Base-by-base conservation (phyloP, 2,113 vertebrate species). In the Sminthopsis crassicaudata region DNA sequence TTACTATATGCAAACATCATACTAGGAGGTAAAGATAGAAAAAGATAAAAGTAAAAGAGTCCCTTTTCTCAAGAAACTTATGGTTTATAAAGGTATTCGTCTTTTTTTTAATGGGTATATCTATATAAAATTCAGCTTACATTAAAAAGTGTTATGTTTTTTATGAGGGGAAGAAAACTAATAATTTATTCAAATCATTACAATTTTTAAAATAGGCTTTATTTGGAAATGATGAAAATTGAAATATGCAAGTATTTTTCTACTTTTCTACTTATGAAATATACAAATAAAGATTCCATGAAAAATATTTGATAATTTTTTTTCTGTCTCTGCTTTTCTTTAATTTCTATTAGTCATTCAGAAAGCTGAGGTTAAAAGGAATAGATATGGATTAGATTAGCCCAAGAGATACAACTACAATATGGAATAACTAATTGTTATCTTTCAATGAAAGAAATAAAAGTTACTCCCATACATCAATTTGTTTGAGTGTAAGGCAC, bases 371-470 rank as follows among this genome's bases (percentile, higher is more conserved):
- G 92, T 90, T n/a, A 91, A 96, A 84, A 96, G 84, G 91, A 91
- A 95, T 91, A 84, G 57, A 97, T 93, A 90, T 94, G 95, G 54
- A 95, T 91, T 96, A 96, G 94, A 96, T 96, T 93, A 95, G 46
- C 91, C 92, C n/a, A 88, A 96, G 91, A 97, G 96, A 93, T 91
- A 91, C 92, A 92, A 96, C 96, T 52, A 52, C 90, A 94, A 51
- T 90, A 94, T 76, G 36, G 16, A 19, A n/a, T 93, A 50, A 53
- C 46, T 0, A 91, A 50, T 48, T 14, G 53, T 60, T 42, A 96
- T 97, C 97, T 55, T 90, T 94, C 89, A 96, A 94, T 93, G 96
- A 94, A 93, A 89, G 90, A 96, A 96, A 97, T 97, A 95, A 96
- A 89, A 96, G 92, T 91, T 91, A 90, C 89, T 97, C 93, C 95